phyloP scores from a whole-genome alignment of 2,888 invertebrate species.

The Oscheius sp. region DNA sequence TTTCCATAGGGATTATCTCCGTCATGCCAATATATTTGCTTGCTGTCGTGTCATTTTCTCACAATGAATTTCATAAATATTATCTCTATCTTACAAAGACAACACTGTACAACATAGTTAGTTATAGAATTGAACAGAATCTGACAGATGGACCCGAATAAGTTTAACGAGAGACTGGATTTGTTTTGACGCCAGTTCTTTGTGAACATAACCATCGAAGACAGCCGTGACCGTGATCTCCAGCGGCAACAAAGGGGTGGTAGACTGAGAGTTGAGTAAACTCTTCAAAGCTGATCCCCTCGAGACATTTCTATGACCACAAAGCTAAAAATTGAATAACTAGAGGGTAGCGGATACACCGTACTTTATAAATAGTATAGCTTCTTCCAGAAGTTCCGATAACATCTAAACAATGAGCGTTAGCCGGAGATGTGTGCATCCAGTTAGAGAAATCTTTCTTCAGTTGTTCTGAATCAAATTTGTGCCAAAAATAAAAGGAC shows the following conservation, averaged over 20 bases:
- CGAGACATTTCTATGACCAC: background rate
- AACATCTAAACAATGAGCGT: background rate
- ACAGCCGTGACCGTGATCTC: conserved; percentile 6
- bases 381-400: background rate
- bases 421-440: background rate
- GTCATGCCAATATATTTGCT: conserved; percentile 28
- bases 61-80: conserved; percentile 18
- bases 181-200: conserved; percentile 29
- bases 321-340: conserved; percentile 9
- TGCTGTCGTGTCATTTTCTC: conserved; percentile 27
- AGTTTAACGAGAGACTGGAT: conserved; percentile 4
- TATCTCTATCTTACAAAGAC: background rate
- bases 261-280: background rate
- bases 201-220: conserved; percentile 25
- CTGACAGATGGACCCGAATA: background rate
- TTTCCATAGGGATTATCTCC: conserved; percentile 29
- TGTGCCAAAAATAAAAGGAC: background rate
- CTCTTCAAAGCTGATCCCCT: background rate
- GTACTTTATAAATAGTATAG: conserved; percentile 25
- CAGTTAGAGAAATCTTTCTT: background rate
- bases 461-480: conserved; percentile 12
- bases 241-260: background rate
- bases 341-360: background rate
- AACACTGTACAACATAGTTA: background rate
- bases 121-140: background rate